A percentile compares a stretch with the other conserved stretches of the same genome.
Evolutionary conservation across 1,140 invertebrate species (phyloP).

Genomic region (Sitobion miscanthi): DNA sequence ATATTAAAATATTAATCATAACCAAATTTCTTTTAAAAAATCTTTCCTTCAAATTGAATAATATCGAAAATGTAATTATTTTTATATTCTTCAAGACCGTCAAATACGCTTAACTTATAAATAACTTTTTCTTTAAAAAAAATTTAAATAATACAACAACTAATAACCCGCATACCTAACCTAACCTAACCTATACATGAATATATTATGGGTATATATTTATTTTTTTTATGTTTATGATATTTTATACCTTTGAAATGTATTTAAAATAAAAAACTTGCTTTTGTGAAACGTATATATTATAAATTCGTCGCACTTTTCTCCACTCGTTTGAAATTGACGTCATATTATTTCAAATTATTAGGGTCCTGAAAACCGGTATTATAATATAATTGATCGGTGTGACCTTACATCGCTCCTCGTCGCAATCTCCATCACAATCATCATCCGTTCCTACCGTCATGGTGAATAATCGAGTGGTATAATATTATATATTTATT

Average conservation of each 20-base stretch:
- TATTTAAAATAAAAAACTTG: background rate
- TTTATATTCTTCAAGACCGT: background rate
- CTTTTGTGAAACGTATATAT: background rate
- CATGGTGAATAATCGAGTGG: background rate
- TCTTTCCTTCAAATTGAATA: background rate
- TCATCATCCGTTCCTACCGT: background rate
- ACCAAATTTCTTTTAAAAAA: background rate
- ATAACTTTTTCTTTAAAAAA: background rate
- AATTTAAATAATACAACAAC: background rate
- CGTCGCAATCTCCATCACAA: background rate
- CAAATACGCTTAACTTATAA: background rate
- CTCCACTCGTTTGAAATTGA: background rate
- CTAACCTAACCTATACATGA: background rate
- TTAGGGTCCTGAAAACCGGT: background rate
- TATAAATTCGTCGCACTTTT: background rate
- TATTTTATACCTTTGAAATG: background rate
- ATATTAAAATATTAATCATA: background rate
- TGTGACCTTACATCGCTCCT: background rate
- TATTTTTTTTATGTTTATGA: background rate
- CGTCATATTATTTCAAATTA: background rate
- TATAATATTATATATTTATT: background rate
- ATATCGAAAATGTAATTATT: background rate
- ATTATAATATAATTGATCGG: background rate
- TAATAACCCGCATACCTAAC: background rate
- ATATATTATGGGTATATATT: background rate